A percentile compares a stretch with the other conserved stretches of the same genome.
Evolutionary conservation across 1,140 invertebrate species (phyloP).

Genomic region (Drosophila ananassae): DNA sequence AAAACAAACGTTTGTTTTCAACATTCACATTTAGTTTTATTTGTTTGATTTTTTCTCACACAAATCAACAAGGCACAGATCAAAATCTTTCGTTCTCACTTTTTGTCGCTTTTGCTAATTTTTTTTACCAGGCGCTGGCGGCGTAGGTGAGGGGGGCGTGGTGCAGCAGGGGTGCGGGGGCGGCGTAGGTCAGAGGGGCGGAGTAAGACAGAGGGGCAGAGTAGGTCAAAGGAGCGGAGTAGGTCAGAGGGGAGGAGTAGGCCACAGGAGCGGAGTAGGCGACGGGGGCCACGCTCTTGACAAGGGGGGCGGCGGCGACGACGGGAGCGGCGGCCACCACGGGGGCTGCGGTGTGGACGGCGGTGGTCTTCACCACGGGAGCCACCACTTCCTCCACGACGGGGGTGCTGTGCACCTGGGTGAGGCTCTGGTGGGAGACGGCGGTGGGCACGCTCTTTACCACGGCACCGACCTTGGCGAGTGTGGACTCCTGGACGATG

Average conservation of each 20-base stretch:
- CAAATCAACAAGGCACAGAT: slow-evolving; percentile 46
- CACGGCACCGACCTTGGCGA: slow-evolving; percentile 78
- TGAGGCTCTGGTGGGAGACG: slow-evolving; percentile 85
- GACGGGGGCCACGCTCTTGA: slow-evolving; percentile 36
- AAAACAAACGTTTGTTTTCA: slow-evolving; percentile 13
- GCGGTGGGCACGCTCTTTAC: slow-evolving; percentile 83
- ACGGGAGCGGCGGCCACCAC: slow-evolving; percentile 31
- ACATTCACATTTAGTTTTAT: slow-evolving; percentile 37
- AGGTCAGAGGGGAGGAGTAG: slow-evolving; percentile 28
- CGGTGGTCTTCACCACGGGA: slow-evolving; percentile 71
- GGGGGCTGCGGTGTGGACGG: slow-evolving; percentile 56
- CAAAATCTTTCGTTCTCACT: slow-evolving; percentile 70
- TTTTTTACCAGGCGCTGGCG: slow-evolving; percentile 63
- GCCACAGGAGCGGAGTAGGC: slow-evolving; percentile 45
- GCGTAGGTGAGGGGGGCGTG: slow-evolving; percentile 64
- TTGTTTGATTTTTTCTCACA: slow-evolving; percentile 24
- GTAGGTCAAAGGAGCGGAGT: slow-evolving; percentile 51
- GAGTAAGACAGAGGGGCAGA: slow-evolving; percentile 49
- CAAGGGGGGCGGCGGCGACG: slow-evolving; percentile 37
- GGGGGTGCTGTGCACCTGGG: slow-evolving; percentile 71
- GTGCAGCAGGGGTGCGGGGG: slow-evolving; percentile 51
- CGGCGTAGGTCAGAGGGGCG: slow-evolving; percentile 30
- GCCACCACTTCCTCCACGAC: slow-evolving; percentile 72
- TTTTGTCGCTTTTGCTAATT: not conserved
- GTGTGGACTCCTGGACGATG: slow-evolving; percentile 60